These are phyloP conservation scores for Intellagama lesueurii DNA, from an alignment of 2,797 vertebrate genomes.

Conservation along the genomic window DNA sequence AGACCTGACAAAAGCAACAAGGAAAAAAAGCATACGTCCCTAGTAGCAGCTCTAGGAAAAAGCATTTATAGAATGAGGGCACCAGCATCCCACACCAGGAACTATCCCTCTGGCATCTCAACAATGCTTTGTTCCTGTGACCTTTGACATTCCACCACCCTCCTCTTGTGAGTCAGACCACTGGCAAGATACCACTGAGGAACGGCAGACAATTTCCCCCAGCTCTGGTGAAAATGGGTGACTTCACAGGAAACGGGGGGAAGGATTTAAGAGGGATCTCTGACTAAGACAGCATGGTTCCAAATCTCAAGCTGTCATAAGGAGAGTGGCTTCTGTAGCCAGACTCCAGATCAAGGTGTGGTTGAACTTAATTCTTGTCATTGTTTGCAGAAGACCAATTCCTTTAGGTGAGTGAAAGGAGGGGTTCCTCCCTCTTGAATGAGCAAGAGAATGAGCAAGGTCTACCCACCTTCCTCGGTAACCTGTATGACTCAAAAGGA, in stretches of 20 bases:
- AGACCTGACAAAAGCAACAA: neutral
- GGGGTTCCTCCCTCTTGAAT: too few species aligned
- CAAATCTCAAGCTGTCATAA: too few species aligned
- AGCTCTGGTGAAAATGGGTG: neutral
- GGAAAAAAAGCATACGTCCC: neutral
- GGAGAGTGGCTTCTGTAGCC: neutral
- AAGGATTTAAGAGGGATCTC: too few species aligned
- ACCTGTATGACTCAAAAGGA: neutral
- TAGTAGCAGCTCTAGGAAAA: neutral
- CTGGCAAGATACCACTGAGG: too few species aligned
- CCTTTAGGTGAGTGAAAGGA: neutral
- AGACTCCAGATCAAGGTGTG: neutral
- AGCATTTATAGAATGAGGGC: neutral
- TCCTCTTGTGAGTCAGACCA: neutral
- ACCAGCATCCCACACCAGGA: neutral
- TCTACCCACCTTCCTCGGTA: neutral
- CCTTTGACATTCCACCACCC: neutral
- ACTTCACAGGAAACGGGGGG: too few species aligned
- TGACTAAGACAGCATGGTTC: neutral
- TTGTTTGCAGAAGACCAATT: neutral
- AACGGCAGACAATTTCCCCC: neutral
- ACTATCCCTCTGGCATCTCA: neutral
- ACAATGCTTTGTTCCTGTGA: neutral
- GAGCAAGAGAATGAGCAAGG: neutral
- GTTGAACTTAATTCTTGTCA: neutral